Evolutionary conservation across 37 sponge, comb jelly and placozoan genomes (phyloP), one percentile per base, ranked within the genome.

Genomic region (Diacarnus erythraeanus): DNA sequence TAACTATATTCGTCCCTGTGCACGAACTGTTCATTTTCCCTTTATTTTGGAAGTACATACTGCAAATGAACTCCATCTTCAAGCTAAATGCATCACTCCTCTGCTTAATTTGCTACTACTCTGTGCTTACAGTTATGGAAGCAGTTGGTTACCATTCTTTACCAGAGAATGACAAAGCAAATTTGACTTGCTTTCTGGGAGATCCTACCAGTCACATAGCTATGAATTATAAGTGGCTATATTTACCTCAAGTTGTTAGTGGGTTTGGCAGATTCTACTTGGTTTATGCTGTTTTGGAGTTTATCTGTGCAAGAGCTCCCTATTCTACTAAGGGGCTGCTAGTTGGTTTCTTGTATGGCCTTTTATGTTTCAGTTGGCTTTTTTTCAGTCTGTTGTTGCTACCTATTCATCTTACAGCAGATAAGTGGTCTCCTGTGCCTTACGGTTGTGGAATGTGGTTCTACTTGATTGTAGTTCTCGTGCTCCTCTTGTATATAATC

Each of bases 301-400:
- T 47, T 12, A 70, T 72, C 33, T 82, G 43, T 58, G 75, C 36
- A 12, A 27, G 64, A 22, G 37, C 83, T 37, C 75, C 75, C 8
- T 31, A 72, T 18, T 36, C 54, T 56, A 74, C 74, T 64, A 56
- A 51, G 42, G 75, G 75, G 21, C 3, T 73, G 35, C 22, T 74
- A 39, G 61, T 72, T 15, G 75, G 83, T 34, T 27, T 82, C 1
- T 40, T 74, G 33, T 82, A 59, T 42, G 36, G 27, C 0, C 17
- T 61, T 30, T 37, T 35, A 34, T 74, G 75, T 8, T 4, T 82
- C 2, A 43, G n/a, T 15, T 21, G 2, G 8, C 25, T 6, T 6
- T 6, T 25, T 26, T 17, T 25, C 27, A 6, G 4, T 60, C 26
- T 60, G 4, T 4, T 60, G 27, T 17, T 20, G n/a, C 23, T 60